Percentiles rank a stretch among this genome's conserved stretches.
Evolutionary conservation across 2,797 vertebrate genomes (phyloP).

Genomic region (Crocodylus rhombifer): DNA sequence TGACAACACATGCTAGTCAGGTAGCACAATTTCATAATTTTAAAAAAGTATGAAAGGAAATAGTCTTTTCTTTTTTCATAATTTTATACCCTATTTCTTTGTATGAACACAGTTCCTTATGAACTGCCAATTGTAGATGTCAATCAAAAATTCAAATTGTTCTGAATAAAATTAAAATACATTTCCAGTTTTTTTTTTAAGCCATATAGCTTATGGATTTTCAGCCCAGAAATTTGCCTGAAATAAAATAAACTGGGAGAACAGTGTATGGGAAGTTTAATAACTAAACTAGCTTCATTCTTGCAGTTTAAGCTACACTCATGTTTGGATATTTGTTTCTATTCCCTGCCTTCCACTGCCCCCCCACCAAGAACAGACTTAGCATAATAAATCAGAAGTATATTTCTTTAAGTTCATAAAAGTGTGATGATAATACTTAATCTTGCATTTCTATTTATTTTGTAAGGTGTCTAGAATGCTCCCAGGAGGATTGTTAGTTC

Average conservation of each 20-base stretch:
- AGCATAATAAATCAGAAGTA: no score
- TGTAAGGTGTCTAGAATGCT: constrained; percentile 94
- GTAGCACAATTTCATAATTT: constrained; percentile 68
- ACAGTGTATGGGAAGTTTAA: background rate
- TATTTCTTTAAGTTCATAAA: no score
- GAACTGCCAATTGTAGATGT: accelerated
- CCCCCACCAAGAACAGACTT: no score
- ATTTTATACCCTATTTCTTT: background rate
- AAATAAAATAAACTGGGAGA: background rate
- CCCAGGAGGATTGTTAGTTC: constrained; percentile 90
- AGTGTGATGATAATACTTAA: no score
- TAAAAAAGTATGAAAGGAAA: no score
- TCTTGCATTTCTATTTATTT: background rate
- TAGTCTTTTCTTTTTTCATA: background rate
- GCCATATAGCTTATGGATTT: background rate
- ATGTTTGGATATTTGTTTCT: background rate
- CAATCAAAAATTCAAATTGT: background rate
- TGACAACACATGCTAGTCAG: constrained; percentile 91
- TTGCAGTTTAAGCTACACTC: background rate
- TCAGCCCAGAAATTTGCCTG: background rate
- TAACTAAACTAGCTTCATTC: background rate
- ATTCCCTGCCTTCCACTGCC: no score
- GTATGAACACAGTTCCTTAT: background rate
- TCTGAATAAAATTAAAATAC: background rate
- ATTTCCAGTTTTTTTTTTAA: background rate